These are phyloP conservation scores for Syrrhaptes paradoxus DNA, from an alignment of 2,113 vertebrate species.

Conservation along the genomic window DNA sequence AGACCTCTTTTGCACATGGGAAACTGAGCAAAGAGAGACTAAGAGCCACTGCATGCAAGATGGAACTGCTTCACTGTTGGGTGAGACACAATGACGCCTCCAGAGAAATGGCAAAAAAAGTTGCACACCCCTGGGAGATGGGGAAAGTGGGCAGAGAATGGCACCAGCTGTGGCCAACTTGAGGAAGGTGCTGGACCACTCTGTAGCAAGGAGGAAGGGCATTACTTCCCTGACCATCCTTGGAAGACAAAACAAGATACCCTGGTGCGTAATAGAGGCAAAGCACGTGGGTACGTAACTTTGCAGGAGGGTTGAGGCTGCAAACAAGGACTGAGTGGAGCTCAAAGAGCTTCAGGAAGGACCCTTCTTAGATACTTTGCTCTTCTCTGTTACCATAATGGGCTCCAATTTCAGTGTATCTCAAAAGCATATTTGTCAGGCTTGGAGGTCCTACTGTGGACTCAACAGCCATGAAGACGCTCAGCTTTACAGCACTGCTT, in stretches of 20 bases:
- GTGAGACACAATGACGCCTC: neutral
- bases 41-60: neutral
- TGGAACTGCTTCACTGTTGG: neutral
- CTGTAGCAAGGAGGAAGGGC: neutral
- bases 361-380: neutral
- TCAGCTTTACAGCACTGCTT: neutral
- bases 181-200: neutral
- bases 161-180: neutral
- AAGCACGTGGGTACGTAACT: neutral
- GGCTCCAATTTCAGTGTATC: no score
- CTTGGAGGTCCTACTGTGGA: neutral
- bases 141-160: neutral
- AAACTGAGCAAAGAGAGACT: neutral
- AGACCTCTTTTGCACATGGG: neutral
- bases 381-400: rapidly evolving
- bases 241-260: neutral
- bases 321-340: neutral
- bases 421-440: neutral
- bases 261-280: neutral
- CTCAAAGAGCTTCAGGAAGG: neutral
- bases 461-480: neutral
- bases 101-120: neutral
- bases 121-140: neutral
- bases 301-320: neutral
- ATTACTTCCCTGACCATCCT: neutral